Evolutionary conservation across 2,888 invertebrate genomes (phyloP), one percentile per base, ranked within the genome.

Genomic region (Ectemnius continuus): DNA sequence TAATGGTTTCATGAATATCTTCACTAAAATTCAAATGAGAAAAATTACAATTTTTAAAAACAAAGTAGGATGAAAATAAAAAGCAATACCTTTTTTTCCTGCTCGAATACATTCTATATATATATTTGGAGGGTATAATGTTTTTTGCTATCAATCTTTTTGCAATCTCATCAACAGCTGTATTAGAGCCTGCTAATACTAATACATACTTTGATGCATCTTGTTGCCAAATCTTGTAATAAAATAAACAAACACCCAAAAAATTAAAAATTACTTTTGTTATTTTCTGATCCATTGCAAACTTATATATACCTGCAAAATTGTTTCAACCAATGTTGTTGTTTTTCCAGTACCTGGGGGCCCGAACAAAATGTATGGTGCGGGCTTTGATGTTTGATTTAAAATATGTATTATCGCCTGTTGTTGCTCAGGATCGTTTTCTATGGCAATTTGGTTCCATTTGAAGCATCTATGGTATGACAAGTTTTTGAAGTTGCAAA

Each of bases 341-440:
- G 95, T 95, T 90, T 95, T 96, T 61, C 95, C 95, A 16, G 95
- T 95, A 75, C 97, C 97, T 61, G 97, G 97, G 52, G 97, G 97
- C 1, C 97, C 97, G 91, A 95, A 97, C 58, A 98, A 92, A 47
- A 97, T 93, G 86, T 96, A 97, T 0, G 98, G 97, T 0, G 93
- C 93, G 0, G 93, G 92, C 4, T 93, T 92, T 0, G 93, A 92
- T 0, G 94, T 92, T 8, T 93, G 94, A 18, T 93, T 91, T 5
- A 95, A 85, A 61, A 96, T 95, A 83, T 95, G 94, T 64, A 91
- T 87, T 0, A 97, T 94, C 0, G 95, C 95, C 63, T 91, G 91
- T 77, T 91, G 91, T 85, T 96, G 96, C 81, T 94, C 93, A 0
- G 88, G 82, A 89, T 95, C 95, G 0, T 83, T 79, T 58, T 88